These are phyloP conservation scores for Hydractinia echinata DNA, from an alignment of 30 jellyfish, hydroid and myxozoan genomes.

Conservation along the genomic window DNA sequence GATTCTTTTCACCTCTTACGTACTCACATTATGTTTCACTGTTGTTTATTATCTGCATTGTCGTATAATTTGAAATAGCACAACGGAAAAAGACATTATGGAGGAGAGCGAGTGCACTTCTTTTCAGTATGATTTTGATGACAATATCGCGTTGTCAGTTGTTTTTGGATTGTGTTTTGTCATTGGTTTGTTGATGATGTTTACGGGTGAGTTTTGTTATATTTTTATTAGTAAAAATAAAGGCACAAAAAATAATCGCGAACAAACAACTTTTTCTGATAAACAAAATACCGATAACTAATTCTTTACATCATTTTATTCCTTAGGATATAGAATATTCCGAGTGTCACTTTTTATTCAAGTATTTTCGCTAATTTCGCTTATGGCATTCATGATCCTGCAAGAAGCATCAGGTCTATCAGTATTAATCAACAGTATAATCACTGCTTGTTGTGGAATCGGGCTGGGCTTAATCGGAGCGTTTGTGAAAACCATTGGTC, in stretches of 20 bases:
- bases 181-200: constrained; percentile 48
- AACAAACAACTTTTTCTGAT: no score
- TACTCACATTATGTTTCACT: no score
- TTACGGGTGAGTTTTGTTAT: constrained; percentile 62
- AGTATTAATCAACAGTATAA: constrained; percentile 46
- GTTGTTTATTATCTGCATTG: no score
- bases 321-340: constrained; percentile 79
- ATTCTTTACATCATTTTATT: not conserved
- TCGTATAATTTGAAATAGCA: no score
- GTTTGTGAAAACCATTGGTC: constrained; percentile 56
- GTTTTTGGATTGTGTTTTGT: constrained; percentile 72
- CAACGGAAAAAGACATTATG: not conserved
- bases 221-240: not conserved
- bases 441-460: constrained; percentile 75
- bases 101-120: constrained; percentile 34
- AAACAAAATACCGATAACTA: no score
- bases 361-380: constrained; percentile 54
- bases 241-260: not conserved
- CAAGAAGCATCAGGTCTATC: constrained; percentile 35
- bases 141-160: constrained; percentile 55
- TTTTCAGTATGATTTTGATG: constrained; percentile 59
- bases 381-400: constrained; percentile 48
- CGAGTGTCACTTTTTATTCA: constrained; percentile 59
- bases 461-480: constrained; percentile 60
- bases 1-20: no score